These are phyloP conservation scores for Kryptopterus vitreolus DNA, from an alignment of 2,797 vertebrate species.

Conservation along the genomic window DNA sequence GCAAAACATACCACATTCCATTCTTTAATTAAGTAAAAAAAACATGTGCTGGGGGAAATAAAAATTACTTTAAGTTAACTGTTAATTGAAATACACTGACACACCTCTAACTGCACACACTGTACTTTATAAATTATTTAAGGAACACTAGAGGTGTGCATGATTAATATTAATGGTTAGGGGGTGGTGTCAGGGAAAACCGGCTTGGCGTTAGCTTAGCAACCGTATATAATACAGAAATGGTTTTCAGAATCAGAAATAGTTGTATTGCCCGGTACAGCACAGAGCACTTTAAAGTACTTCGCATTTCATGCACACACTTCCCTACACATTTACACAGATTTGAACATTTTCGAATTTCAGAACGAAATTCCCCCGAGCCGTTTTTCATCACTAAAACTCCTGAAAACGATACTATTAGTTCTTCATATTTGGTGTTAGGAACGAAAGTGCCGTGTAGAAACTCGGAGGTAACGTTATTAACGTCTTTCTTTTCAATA, in stretches of 20 bases:
- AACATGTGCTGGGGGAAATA: neutral
- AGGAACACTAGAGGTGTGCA: neutral
- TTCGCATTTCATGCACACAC: too few species aligned
- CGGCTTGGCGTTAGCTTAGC: neutral
- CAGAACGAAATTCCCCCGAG: neutral
- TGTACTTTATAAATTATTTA: neutral
- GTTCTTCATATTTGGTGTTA: neutral
- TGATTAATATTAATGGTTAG: neutral
- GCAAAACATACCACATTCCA: neutral
- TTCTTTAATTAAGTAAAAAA: neutral
- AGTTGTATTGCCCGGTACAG: too few species aligned
- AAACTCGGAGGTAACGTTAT: neutral
- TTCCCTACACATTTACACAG: too few species aligned
- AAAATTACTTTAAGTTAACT: neutral
- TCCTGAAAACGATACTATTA: neutral
- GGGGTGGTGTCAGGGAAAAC: neutral
- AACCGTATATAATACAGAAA: neutral
- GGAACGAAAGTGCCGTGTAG: neutral
- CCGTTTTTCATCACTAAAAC: neutral
- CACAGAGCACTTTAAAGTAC: too few species aligned
- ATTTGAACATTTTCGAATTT: too few species aligned
- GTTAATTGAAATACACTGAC: neutral
- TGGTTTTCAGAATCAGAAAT: neutral
- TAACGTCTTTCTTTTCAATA: neutral
- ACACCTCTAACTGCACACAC: neutral